Evolutionary conservation across 2,113 vertebrate species (phyloP), one percentile per base, ranked within the genome.

Genomic region (Grammomys surdaster): DNA sequence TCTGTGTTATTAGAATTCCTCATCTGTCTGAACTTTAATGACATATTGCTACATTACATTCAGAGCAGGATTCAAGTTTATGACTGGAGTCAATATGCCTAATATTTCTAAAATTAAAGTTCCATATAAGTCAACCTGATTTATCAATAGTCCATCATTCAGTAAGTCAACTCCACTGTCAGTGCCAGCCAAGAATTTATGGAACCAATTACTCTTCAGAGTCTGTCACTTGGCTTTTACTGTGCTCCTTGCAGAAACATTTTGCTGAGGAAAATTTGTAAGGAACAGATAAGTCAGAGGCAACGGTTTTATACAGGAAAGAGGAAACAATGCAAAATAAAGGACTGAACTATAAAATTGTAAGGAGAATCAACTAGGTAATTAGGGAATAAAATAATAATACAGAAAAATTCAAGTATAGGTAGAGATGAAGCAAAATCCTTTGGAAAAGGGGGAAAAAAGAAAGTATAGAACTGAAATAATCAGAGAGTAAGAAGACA

Each of bases 41-140:
- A 65, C 20, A 70, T 93, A 33, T 87, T 84, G 16, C 65, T 85
- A 76, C 16, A 86, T 90, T n/a, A 58, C 14, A 10, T 93, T 80
- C 60, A 86, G 54, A 46, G 11, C 65, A 94, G 48, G 48, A 94
- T 92, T 56, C 70, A 87, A 89, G 51, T 87, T 95, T 97, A 94
- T 75, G 51, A 82, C 76, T 88, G 36, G 36, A 94, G 85, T 93
- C 51, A 84, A 95, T 63, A 91, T 65, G 13, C 67, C 63, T 93
- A 91, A 77, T 70, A 95, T 95, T 95, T 93, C 86, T 96, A 51
- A 95, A 95, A 84, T 70, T 84, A 51, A 93, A 91, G 88, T 91
- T 95, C 67, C 67, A 76, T 67, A 84, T 81, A 94, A 75, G n/a
- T 77, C 89, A 95, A 63, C 24, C 48, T 97, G 77, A 78, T 95